Base-by-base conservation (phyloP, 1,140 invertebrate genomes). In the Aricia agestis region DNA sequence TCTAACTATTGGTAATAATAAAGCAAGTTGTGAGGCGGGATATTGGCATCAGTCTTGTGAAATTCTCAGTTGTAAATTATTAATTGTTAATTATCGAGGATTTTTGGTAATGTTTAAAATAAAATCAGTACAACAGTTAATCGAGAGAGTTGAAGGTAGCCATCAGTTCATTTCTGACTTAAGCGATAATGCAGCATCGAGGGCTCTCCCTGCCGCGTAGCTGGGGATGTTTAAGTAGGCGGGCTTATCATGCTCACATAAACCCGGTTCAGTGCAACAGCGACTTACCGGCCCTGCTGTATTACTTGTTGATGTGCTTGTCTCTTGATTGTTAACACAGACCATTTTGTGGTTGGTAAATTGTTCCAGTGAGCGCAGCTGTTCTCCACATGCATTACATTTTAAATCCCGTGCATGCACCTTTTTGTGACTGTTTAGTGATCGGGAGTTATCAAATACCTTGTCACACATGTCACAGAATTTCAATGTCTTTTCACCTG, bases 21-120 rank as follows among this genome's bases (percentile, higher is more conserved):
- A 91, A 91, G 88, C 89, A 91, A 91, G 88, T 91, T 83, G 87
- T 90, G 88, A 91, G 89, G 89, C 88, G 89, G 89, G 89, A 91
- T 86, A 91, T 91, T 91, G 90, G 89, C 87, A 91, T 91, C 89
- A 91, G 89, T 91, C 89, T 91, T 91, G 87, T 91, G 88, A 87
- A 90, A 88, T 90, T 90, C 79, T 89, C 83, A 89, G 87, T 85
- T 86, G 82, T 85, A 84, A 88, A 87, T 85, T 79, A 85, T 87
- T 83, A 85, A 85, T 84, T 82, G 76, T 79, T 87, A 87, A 76
- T 85, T 84, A 63, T 63, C 59, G 10, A 63, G 59, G 59, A 80
- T 88, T 87, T 91, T 87, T 89, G 84, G 87, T 90, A 86, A 86
- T 86, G 87, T 87, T 84, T 80, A 84, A 88, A 86, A 82, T 25